Percentiles rank a stretch among this genome's conserved stretches.
phyloP scores from a whole-genome alignment of 2,888 invertebrate species.

The Zygothrica quintamaculata region DNA sequence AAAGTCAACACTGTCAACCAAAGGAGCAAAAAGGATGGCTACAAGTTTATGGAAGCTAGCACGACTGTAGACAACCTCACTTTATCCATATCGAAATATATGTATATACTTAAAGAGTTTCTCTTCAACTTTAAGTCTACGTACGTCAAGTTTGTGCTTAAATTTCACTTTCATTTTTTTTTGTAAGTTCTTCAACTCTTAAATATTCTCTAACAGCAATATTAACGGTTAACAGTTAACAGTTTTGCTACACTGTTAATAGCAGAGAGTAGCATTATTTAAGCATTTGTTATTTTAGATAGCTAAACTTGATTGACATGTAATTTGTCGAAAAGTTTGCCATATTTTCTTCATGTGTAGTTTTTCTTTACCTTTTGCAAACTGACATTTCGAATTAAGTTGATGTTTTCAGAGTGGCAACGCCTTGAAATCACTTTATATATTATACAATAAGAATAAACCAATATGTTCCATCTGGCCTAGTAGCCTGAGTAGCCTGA shows the following conservation, averaged over 20 bases:
- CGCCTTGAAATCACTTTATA: conserved; percentile 2
- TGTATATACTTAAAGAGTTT: conserved; percentile 33
- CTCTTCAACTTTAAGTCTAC: neutral
- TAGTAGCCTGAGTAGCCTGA: no score
- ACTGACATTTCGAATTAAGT: conserved; percentile 16
- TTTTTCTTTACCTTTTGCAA: neutral
- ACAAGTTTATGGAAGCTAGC: conserved; percentile 30
- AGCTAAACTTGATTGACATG: conserved; percentile 32
- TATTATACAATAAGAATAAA: neutral
- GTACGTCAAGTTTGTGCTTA: no score
- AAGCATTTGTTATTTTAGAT: no score
- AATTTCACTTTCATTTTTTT: no score
- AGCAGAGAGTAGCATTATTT: no score
- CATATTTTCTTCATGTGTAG: conserved; percentile 9
- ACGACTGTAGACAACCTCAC: neutral
- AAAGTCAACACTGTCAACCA: conserved; percentile 6
- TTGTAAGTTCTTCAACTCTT: no score
- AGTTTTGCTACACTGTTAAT: no score
- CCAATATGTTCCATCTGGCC: conserved; percentile 1
- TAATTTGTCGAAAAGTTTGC: conserved; percentile 26
- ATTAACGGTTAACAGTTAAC: no score
- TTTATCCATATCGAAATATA: conserved; percentile 27
- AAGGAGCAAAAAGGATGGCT: neutral
- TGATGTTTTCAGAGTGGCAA: conserved; percentile 18
- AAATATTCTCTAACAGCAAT: no score